Base-by-base conservation (phyloP, 1,140 invertebrate genomes). In the Heliconius melpomene region DNA sequence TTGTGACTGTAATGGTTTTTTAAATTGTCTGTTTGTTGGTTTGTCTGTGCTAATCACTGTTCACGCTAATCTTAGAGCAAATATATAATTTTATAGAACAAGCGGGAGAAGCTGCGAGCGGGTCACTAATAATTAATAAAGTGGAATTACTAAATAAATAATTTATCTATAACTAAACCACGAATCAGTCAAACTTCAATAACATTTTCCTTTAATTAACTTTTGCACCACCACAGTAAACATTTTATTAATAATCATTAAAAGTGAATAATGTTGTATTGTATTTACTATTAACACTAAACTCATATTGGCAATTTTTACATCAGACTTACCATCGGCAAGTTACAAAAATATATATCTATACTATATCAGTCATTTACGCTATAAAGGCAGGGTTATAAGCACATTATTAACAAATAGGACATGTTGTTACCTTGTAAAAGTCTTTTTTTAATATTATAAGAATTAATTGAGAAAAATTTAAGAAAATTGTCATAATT, bases 281-380 rank as follows among this genome's bases (percentile, higher is more conserved):
- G n/a, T 8, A 60, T 60, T n/a, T 11, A 23, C n/a, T n/a, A 52
- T 20, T 52, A 20, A 52, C 7, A 18, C 50, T 52, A 52, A 52
- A 20, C 18, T 52, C 16, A 60, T n/a, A 60, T 23, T 60, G 54
- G 54, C 60, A 66, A 66, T 66, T 66, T 26, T 23, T 66, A 66
- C 29, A 26, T 66, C 60, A 29, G 60, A 66, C 23, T 66, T 26
- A 66, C 60, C 23, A 26, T 29, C 26, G 60, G 60, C 60, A 66
- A 66, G 60, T 66, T 66, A 26, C 11, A 26, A 66, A 26, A 60
- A 66, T 13, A 2, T 26, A 26, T 26, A 66, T 23, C 11, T 66
- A 66, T 66, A 13, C 26, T 66, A 66, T 29, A 66, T 66, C 60
- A 66, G 60, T 66, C 60, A 66, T 23, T 66, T 66, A 66, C 13